Base-by-base conservation (phyloP, 2,797 vertebrate species). In the Tinamus major region DNA sequence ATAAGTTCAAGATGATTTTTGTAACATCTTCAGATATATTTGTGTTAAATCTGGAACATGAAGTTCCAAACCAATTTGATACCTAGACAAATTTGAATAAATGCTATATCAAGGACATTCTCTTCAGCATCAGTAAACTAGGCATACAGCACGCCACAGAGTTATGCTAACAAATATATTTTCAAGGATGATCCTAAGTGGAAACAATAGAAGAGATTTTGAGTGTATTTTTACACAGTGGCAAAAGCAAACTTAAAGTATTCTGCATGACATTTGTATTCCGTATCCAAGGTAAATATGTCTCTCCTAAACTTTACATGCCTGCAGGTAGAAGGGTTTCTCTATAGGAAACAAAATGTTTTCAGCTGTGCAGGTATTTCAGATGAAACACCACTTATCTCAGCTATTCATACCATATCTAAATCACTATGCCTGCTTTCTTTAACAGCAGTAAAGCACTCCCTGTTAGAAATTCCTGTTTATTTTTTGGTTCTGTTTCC, bases 381-480 rank as follows among this genome's bases (percentile, higher is more conserved):
- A 94, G 69, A 85, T 62, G 79, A 94, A 96, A 95, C 17, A 27
- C 20, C 53, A n/a, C 64, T 82, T 87, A 69, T 62, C 84, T 71
- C 56, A 83, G 49, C 89, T 92, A 55, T 83, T 94, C 48, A 42
- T 64, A 62, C 16, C 1, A 0, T 64, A 65, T 21, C 71, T 92
- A 93, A 94, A 94, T 93, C 90, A 95, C 33, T 24, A 18, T 74
- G 69, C 6, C 55, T 71, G 23, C 9, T 82, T 72, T 77, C 80
- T 58, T 74, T 68, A 90, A 39, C 19, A 91, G 53, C 5, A 77
- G 68, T 77, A 91, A 94, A 94, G 63, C 31, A 67, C 4, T 59
- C 27, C 2, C 0, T 77, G 26, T 59, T 76, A 56, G 19, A 94
- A 79, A 27, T 12, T 23, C 13, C 41, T 67, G 37, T 55, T 62